Conservation (phyloP, 2,113 vertebrate species). For the Oncorhynchus clarkii region DNA sequence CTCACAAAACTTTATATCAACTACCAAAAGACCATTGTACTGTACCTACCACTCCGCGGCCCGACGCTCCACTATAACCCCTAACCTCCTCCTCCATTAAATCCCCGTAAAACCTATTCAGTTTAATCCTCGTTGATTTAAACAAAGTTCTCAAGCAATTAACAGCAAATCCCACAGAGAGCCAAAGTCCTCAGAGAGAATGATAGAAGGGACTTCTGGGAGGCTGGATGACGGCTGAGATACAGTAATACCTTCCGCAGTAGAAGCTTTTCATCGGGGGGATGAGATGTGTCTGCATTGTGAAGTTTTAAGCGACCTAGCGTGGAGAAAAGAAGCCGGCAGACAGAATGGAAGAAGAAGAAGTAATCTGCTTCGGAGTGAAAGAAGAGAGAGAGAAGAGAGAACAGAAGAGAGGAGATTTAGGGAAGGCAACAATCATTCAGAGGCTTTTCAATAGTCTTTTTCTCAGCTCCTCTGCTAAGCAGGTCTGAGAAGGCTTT, state of each 20-base stretch:
- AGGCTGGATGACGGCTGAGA: conserved; percentile 44
- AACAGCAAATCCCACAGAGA: conserved; percentile 55
- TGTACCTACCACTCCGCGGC: background rate
- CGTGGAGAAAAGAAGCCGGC: conserved; percentile 46
- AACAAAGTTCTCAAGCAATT: conserved; percentile 61
- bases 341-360: conserved; percentile 54
- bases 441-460: background rate
- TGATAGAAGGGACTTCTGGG: conserved; percentile 36
- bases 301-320: conserved; percentile 72
- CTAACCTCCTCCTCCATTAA: conserved; percentile 22
- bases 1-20: too few species aligned
- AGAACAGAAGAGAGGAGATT: conserved; percentile 34
- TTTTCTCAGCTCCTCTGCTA: conserved; percentile 33
- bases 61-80: background rate
- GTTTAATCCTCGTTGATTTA: conserved; percentile 66
- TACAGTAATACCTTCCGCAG: conserved; percentile 48
- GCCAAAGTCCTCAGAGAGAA: conserved; percentile 45
- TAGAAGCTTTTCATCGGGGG: conserved; percentile 38
- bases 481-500: conserved; percentile 69
- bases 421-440: conserved; percentile 62
- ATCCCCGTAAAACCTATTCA: conserved; percentile 50
- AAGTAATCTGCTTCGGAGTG: conserved; percentile 60
- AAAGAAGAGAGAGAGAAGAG: conserved; percentile 40
- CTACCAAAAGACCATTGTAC: background rate
- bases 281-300: conserved; percentile 50